These are phyloP conservation scores for Chondrilla cf. caribensis DNA, from an alignment of 37 sponge, comb jelly and placozoan genomes.

Conservation along the genomic window DNA sequence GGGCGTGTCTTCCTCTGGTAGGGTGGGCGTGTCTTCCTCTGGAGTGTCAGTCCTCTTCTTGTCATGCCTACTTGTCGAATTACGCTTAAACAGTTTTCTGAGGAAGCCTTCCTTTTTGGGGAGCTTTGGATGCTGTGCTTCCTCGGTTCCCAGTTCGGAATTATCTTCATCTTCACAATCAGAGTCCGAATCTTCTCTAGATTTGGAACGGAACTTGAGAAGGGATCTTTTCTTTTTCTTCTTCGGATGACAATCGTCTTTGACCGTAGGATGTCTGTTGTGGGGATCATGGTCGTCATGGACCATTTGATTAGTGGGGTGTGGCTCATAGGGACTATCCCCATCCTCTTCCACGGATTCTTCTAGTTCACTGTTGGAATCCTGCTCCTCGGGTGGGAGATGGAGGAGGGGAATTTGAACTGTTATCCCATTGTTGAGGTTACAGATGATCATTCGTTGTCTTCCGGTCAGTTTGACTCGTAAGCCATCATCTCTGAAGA, in stretches of 20 bases:
- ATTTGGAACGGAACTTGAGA: not conserved
- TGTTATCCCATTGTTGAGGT: too few species aligned
- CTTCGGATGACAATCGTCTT: not conserved
- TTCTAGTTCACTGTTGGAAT: too few species aligned
- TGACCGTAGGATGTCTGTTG: not conserved
- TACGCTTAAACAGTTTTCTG: not conserved
- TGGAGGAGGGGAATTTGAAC: too few species aligned
- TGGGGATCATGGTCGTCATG: not conserved
- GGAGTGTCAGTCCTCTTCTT: too few species aligned
- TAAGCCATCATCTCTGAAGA: too few species aligned
- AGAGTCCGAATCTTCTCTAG: conserved; percentile 6
- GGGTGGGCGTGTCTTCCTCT: not conserved
- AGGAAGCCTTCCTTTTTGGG: not conserved
- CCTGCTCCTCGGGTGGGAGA: too few species aligned
- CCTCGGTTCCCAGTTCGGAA: not conserved
- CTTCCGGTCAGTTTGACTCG: too few species aligned
- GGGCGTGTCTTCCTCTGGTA: not conserved
- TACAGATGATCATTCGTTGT: too few species aligned
- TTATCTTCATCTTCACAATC: conserved; percentile 1
- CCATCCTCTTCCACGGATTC: not conserved
- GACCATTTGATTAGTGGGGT: not conserved
- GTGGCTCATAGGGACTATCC: not conserved
- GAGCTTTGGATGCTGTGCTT: not conserved
- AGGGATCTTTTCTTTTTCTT: not conserved
- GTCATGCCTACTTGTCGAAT: not conserved